Evolutionary conservation across 2,113 vertebrate genomes (phyloP).

Genomic region (Engystomops pustulosus): DNA sequence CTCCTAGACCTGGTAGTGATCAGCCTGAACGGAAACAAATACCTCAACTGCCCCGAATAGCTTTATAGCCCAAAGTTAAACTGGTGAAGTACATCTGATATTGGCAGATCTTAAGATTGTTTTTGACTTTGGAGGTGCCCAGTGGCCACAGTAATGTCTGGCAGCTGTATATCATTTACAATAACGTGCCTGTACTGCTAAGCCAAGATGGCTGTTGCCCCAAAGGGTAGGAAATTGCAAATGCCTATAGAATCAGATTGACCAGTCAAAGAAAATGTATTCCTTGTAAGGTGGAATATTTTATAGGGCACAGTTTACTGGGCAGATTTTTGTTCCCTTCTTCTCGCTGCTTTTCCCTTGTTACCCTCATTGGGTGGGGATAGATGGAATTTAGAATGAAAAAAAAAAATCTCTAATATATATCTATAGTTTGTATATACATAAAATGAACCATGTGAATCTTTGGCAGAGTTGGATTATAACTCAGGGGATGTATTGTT

Average conservation of each 20-base stretch:
- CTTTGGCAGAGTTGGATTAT: conserved; percentile 49
- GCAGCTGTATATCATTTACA: not conserved
- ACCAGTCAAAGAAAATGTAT: not conserved
- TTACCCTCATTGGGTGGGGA: conserved; percentile 30
- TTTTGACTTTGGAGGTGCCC: not conserved
- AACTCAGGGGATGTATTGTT: conserved; percentile 63
- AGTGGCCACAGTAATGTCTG: not conserved
- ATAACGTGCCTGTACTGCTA: not conserved
- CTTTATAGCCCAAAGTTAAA: not conserved
- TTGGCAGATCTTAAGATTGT: not conserved
- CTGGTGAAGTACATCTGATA: not conserved
- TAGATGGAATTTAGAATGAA: conserved; percentile 41
- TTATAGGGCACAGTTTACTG: not conserved
- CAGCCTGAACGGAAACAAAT: not conserved
- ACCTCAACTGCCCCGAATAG: not conserved
- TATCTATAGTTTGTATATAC: conserved; percentile 39
- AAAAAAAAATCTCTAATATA: conserved; percentile 59
- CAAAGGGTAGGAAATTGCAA: not conserved
- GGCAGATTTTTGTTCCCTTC: conserved; percentile 29
- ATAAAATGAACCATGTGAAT: conserved; percentile 28
- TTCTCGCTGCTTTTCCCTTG: conserved; percentile 35
- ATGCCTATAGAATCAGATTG: not conserved
- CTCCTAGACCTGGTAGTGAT: not conserved
- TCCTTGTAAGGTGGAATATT: not conserved
- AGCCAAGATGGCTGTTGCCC: not conserved